Evolutionary conservation across 2,113 vertebrate species (phyloP), one percentile per base, ranked within the genome.

Genomic region (Periophthalmodon schlosseri): DNA sequence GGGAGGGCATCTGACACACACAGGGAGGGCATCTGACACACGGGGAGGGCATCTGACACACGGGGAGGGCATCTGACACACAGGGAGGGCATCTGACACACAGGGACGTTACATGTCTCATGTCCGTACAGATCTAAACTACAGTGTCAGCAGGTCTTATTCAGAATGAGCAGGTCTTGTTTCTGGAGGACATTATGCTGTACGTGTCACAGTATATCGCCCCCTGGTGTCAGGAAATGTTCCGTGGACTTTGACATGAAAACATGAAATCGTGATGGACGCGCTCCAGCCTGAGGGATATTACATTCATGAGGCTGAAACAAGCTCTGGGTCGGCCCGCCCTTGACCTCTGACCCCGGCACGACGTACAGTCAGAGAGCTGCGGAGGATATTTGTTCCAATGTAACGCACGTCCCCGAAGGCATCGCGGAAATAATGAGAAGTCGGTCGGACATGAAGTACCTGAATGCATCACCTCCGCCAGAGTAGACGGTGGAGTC

Each of bases 351-450:
- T 36, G 33, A 20, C 34, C 61, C 18, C 14, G 2, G 7, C 61
- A 20, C 61, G 20, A 64, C 61, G 36, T 36, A 7, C 33, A 18
- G 14, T 18, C 61, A 18, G 61, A 15, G 61, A 2, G 33, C 7
- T 0, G 14, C 28, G 7, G 16, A 18, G 33, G 2, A 63, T 63
- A 64, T 64, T 64, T 64, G 28, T 64, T 18, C 61, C 61, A 64
- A 36, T 64, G 36, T 64, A 36, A 34, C 15, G 15, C 5, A 18
- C 8, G 28, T 64, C 61, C 61, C 61, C 20, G 28, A 36, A 64
- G 61, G 61, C 61, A 36, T 34, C 61, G 28, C 16, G 20, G 61
- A 61, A 61, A 61, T 61, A 61, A 61, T 61, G 58, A 36, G 61
- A 64, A 36, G 36, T 20, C 3, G 61, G 33, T 18, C 36, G 33